Conservation (phyloP, 2,113 vertebrate genomes). For the Gallinago undulata region DNA sequence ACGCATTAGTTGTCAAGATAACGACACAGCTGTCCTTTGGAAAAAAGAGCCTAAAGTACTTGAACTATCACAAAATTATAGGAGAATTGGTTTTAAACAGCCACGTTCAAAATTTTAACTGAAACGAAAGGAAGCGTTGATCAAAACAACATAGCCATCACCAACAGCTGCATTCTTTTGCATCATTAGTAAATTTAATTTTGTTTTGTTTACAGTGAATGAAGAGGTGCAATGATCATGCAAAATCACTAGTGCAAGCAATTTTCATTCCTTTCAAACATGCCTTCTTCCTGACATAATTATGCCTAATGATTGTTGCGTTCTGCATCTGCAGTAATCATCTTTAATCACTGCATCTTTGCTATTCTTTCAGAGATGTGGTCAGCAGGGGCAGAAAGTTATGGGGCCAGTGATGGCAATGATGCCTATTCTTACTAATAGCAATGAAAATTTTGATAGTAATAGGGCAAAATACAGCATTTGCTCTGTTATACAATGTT, state of each 20-base stretch:
- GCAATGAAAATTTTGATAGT: background rate
- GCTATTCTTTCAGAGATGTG: background rate
- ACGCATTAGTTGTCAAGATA: background rate
- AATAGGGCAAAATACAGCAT: background rate
- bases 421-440: background rate
- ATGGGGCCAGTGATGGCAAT: background rate
- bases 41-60: background rate
- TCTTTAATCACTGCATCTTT: background rate
- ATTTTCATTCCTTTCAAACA: constrained; percentile 30
- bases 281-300: constrained; percentile 14
- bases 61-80: background rate
- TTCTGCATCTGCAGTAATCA: background rate
- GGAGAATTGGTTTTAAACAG: background rate
- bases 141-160: background rate
- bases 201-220: constrained; percentile 17
- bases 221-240: background rate
- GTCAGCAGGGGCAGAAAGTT: background rate
- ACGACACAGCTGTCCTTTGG: constrained; percentile 17
- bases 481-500: background rate
- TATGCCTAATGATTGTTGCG: background rate
- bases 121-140: background rate
- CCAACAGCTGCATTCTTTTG: constrained; percentile 25
- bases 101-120: background rate
- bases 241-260: background rate
- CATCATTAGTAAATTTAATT: constrained; percentile 21